These are phyloP conservation scores for Poeciliopsis occidentalis DNA, from an alignment of 2,113 vertebrate genomes.

Conservation along the genomic window DNA sequence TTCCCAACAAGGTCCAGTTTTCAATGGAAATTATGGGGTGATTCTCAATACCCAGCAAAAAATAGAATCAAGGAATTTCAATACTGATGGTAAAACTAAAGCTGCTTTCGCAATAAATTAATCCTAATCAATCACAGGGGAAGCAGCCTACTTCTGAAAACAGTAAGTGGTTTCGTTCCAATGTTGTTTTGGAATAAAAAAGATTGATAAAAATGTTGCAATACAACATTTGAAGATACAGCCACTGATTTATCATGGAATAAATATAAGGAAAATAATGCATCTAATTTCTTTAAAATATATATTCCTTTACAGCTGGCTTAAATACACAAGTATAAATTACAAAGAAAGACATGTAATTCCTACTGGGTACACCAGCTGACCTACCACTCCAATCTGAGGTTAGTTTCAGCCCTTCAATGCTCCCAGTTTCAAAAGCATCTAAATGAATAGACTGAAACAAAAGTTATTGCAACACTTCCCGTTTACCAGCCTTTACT, in stretches of 20 bases:
- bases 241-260: neutral
- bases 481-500: neutral
- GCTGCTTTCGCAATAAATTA: slow-evolving; percentile 64
- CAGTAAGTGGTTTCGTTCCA: neutral
- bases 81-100: slow-evolving; percentile 58
- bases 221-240: neutral
- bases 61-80: slow-evolving; percentile 23
- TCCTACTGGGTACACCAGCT: neutral
- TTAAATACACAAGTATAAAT: slow-evolving; percentile 14
- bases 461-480: slow-evolving; percentile 9
- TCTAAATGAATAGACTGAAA: neutral
- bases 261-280: neutral
- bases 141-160: slow-evolving; percentile 26
- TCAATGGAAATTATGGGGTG: neutral
- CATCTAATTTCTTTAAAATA: neutral
- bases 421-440: slow-evolving; percentile 1
- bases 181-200: slow-evolving; percentile 6
- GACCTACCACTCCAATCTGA: neutral
- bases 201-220: slow-evolving; percentile 16
- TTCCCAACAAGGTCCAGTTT: slow-evolving; percentile 26
- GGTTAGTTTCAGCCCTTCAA: neutral
- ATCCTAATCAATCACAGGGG: slow-evolving; percentile 48
- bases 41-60: slow-evolving; percentile 17
- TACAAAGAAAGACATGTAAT: neutral
- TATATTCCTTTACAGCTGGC: neutral